phyloP scores from a whole-genome alignment of 23 tunicate species.

The Halocynthia roretzi region DNA sequence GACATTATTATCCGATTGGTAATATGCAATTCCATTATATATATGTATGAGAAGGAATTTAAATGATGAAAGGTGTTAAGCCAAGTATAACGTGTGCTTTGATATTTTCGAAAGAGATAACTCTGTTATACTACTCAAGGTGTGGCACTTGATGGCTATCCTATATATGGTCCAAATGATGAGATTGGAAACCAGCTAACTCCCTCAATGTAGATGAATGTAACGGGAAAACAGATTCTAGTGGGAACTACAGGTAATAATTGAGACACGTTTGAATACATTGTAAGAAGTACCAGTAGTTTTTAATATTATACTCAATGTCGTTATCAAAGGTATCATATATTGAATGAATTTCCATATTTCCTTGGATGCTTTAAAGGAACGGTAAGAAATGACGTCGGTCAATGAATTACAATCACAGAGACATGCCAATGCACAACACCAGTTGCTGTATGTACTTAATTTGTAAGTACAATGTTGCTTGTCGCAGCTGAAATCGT shows the following conservation, averaged over 20 bases:
- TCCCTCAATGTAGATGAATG: slow-evolving; percentile 33
- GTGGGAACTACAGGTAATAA: slow-evolving; percentile 40
- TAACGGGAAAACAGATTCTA: slow-evolving; percentile 24
- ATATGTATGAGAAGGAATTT: neutral
- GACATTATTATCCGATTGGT: no score
- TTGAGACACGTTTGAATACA: neutral
- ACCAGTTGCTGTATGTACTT: slow-evolving; percentile 7
- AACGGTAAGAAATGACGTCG: neutral
- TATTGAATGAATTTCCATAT: slow-evolving; percentile 5
- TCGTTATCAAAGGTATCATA: slow-evolving; percentile 2
- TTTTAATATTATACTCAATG: neutral
- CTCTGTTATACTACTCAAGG: slow-evolving; percentile 7
- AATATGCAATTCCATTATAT: neutral
- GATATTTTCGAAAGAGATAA: no score
- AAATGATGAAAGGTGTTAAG: neutral
- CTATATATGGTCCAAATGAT: slow-evolving; percentile 53
- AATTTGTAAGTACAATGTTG: slow-evolving; percentile 7
- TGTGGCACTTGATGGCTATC: slow-evolving; percentile 55
- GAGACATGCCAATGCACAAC: neutral
- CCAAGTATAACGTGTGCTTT: no score
- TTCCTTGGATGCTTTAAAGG: slow-evolving; percentile 12
- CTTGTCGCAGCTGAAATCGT: no score
- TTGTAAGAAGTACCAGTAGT: neutral
- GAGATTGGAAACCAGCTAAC: slow-evolving; percentile 33
- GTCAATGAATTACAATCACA: neutral